phyloP scores from a whole-genome alignment of 2,888 invertebrate genomes.

The Acleris sparsana region DNA sequence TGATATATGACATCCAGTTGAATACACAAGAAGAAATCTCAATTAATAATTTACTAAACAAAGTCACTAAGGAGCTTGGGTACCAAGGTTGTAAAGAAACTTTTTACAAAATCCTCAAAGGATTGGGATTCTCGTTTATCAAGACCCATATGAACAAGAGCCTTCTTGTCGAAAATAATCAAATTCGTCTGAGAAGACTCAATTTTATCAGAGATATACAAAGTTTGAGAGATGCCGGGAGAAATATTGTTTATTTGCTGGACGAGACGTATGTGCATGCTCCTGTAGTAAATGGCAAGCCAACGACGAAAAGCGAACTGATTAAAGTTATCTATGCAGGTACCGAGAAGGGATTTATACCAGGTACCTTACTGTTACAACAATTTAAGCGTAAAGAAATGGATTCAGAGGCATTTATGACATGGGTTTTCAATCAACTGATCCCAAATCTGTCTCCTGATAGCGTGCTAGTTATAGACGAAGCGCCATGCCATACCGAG shows the following conservation, averaged over 20 bases:
- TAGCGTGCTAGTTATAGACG: background rate
- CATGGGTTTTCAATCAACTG: background rate
- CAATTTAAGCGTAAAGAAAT: background rate
- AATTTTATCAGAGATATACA: background rate
- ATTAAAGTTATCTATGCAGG: background rate
- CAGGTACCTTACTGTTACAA: background rate
- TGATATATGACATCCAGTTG: slow-evolving; percentile 1
- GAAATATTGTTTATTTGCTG: background rate
- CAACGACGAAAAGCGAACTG: background rate
- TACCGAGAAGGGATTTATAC: background rate
- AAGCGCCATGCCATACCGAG: background rate
- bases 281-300: background rate
- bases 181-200: background rate
- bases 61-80: background rate
- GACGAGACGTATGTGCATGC: background rate
- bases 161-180: background rate
- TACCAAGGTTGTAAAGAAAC: background rate
- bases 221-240: background rate
- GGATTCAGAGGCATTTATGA: background rate
- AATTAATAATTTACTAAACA: background rate
- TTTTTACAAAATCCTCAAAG: background rate
- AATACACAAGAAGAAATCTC: background rate
- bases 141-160: background rate
- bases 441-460: background rate
- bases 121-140: background rate